A percentile compares a stretch with the other conserved stretches of the same genome.
These are phyloP conservation scores for Trigoniulus corallinus DNA, from an alignment of 1,140 invertebrate species.

Conservation along the genomic window DNA sequence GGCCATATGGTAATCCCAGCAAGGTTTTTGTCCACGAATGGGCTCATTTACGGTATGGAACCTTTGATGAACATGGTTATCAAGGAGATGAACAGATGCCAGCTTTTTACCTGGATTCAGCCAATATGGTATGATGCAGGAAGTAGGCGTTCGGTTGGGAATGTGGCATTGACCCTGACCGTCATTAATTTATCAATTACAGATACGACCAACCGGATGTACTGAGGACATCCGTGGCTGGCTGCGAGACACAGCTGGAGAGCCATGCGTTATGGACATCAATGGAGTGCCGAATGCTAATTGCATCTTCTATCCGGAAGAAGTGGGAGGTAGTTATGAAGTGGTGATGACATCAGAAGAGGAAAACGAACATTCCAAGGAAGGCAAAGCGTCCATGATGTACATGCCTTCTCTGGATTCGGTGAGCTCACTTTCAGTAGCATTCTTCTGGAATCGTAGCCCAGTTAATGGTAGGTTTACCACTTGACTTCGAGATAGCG, in stretches of 20 bases:
- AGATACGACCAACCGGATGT: slow-evolving; percentile 6
- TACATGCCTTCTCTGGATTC: slow-evolving; percentile 4
- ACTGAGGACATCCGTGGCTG: slow-evolving; percentile 7
- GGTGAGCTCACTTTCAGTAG: neutral
- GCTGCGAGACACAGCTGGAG: slow-evolving; percentile 3
- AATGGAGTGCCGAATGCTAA: slow-evolving; percentile 11
- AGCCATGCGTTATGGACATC: slow-evolving; percentile 1
- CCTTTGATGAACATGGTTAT: slow-evolving; percentile 30
- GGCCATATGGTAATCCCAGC: neutral
- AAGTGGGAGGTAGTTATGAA: too few species aligned
- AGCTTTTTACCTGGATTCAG: slow-evolving; percentile 16
- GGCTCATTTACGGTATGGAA: slow-evolving; percentile 30
- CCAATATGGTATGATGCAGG: slow-evolving; percentile 9
- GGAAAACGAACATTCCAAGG: slow-evolving; percentile 1
- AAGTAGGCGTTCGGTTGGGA: too few species aligned
- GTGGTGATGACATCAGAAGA: too few species aligned
- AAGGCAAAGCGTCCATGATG: slow-evolving; percentile 12
- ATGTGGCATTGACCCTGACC: neutral
- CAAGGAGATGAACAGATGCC: slow-evolving; percentile 19
- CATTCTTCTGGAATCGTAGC: neutral
- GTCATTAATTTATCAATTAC: neutral
- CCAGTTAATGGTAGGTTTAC: too few species aligned
- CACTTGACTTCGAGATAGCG: too few species aligned
- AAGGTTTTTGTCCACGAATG: slow-evolving; percentile 30
- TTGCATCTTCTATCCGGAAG: slow-evolving; percentile 15